Conservation (phyloP, 2,888 invertebrate species). For the Rhynchonema sp. region DNA sequence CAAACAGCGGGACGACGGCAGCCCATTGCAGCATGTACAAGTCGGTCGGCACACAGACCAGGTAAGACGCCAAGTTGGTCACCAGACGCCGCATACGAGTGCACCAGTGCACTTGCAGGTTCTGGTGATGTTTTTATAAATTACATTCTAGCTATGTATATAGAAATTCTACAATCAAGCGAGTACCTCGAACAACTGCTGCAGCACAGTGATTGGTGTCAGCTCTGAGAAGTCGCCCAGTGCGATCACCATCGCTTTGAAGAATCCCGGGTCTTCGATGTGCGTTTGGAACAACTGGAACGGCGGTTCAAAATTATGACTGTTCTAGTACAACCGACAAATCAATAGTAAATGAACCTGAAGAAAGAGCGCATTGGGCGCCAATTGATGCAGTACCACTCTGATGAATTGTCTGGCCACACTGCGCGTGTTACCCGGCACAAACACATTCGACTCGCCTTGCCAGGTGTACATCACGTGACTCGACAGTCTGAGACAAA, state of each 20-base stretch:
- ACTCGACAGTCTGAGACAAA: conserved; percentile 20
- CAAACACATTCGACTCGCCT: conserved; percentile 39
- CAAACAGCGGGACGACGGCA: conserved; percentile 61
- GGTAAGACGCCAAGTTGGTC: conserved; percentile 74
- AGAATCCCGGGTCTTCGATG: conserved; percentile 39
- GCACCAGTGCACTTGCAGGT: conserved; percentile 55
- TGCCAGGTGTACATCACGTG: conserved; percentile 25
- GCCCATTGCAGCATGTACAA: conserved; percentile 56
- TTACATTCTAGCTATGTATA: no score
- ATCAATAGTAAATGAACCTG: no score
- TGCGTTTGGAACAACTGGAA: neutral
- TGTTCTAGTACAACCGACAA: no score
- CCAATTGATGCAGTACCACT: conserved; percentile 83
- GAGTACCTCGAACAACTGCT: conserved; percentile 59
- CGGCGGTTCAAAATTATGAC: neutral
- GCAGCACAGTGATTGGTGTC: conserved; percentile 78
- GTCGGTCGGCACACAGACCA: conserved; percentile 63
- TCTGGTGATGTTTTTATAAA: conserved; percentile 35
- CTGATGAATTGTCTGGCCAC: conserved; percentile 91
- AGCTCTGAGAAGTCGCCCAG: conserved; percentile 85
- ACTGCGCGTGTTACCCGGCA: conserved; percentile 81
- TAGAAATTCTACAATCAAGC: neutral
- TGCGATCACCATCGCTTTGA: conserved; percentile 77
- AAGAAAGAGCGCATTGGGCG: conserved; percentile 84
- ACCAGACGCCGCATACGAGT: conserved; percentile 56